Base-by-base conservation (phyloP, 1,140 invertebrate genomes). In the Nephila pilipes region DNA sequence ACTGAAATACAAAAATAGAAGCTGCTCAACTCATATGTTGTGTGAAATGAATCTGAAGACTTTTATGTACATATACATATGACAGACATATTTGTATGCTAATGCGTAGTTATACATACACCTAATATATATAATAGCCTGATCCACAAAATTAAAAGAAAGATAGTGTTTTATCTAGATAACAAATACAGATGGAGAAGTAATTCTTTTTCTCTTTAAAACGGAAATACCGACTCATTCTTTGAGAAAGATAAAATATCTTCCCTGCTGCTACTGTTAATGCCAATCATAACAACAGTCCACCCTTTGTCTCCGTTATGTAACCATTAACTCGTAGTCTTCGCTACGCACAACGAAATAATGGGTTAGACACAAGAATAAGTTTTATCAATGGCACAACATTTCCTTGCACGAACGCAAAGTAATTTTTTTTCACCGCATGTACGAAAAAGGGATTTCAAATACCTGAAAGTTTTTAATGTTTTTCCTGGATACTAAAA, bases 321-420 rank as follows among this genome's bases (percentile, higher is more conserved):
- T 89, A 75, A 89, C 63, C 87, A 89, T 89, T 89, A 89, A 89
- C 75, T 75, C 46, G n/a, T 57, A 63, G 63, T 46, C 63, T 69
- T 38, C 85, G 8, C 85, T 8, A 65, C 85, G 58, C 25, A 32
- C 85, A 87, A 36, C 25, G 10, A 25, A 65, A 87, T 69, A 69
- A 69, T 69, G 65, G 65, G 65, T 69, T 69, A 69, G 25, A 69
- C 29, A 69, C 57, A 57, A 58, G 58, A 38, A 87, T 54, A n/a
- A 32, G 85, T 87, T 60, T 87, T 87, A 87, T 65, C 85, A 87
- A 87, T 46, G 65, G 60, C 29, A 46, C 22, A 87, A 87, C 60
- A 87, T 36, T 65, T 87, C 60, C 60, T 32, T 10, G 25, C 57
- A 58, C 85, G 79, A 81, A 81, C 36, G 36, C 20, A 18, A n/a